Base-by-base conservation (phyloP, 2,797 vertebrate species). In the Fratercula arctica region DNA sequence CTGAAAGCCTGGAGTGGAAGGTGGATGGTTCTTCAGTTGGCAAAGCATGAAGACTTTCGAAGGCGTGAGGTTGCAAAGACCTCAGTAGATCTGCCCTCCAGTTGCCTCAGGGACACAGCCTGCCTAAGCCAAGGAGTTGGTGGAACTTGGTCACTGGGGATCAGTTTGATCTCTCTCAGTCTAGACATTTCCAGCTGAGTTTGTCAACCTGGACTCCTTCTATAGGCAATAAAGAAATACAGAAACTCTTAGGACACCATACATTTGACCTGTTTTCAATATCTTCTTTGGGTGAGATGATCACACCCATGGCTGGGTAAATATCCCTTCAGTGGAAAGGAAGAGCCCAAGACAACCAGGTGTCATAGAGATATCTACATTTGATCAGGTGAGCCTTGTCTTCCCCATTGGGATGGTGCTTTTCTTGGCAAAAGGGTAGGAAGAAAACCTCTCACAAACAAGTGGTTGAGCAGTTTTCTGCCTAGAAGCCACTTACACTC, bases 41-140 rank as follows among this genome's bases (percentile, higher is more conserved):
- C 24, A 61, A 35, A 29, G 17, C 3, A 7, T 1, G 4, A 72
- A 50, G 35, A 10, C 6, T 64, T 11, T 53, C 21, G 7, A 46
- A 66, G 57, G 7, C 0, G 1, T 53, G 39, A 63, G 39, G 39
- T 13, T 46, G n/a, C 21, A 50, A 59, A 81, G 45, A 64, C 6
- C 45, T 53, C 48, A 48, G 37, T 39, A 56, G 23, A 68, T 41
- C 37, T 75, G 56, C 45, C 39, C 31, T 57, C 17, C 37, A 18
- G 50, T 28, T 50, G 53, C 66, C 53, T 19, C 35, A 28, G 29
- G 75, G 9, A 28, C 39, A 23, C 19, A n/a, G 35, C 28, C 69
- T 13, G 5, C 0, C 0, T 11, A 29, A 70, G 19, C 25, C 51
- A 33, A 70, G 23, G 17, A n/a, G 24, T 4, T 78, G 48, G 20